Conservation (phyloP, 2,888 invertebrate species). For the Caradrina clavipalpis region DNA sequence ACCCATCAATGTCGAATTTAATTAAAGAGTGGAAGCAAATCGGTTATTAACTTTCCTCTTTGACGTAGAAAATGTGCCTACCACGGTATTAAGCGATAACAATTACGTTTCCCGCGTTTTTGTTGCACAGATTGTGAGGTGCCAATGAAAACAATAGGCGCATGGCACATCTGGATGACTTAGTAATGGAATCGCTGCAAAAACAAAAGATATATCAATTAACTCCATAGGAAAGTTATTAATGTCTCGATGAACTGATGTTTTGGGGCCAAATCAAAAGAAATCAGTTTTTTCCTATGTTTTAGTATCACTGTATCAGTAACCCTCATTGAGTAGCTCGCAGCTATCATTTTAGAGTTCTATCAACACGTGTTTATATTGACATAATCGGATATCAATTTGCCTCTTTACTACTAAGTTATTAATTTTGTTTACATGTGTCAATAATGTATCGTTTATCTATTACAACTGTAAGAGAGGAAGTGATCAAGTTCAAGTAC, state of each 20-base stretch:
- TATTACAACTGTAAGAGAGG: background rate
- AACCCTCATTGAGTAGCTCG: constrained; percentile 5
- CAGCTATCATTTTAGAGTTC: background rate
- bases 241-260: constrained; percentile 28
- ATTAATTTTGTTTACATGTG: constrained; percentile 9
- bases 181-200: constrained; percentile 62
- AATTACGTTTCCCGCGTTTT: constrained; percentile 82
- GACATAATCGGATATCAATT: constrained; percentile 23
- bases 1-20: constrained; percentile 74
- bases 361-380: constrained; percentile 18
- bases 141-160: constrained; percentile 71
- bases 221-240: constrained; percentile 66
- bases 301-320: background rate
- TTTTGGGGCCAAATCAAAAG: constrained; percentile 22
- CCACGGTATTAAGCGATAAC: constrained; percentile 74
- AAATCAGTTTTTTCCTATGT: background rate
- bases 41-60: constrained; percentile 82
- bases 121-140: constrained; percentile 67
- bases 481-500: background rate
- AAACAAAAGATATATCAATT: constrained; percentile 72
- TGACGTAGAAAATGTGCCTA: constrained; percentile 76
- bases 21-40: constrained; percentile 74
- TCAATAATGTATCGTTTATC: constrained; percentile 2
- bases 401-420: background rate
- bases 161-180: constrained; percentile 65